phyloP scores from a whole-genome alignment of 1,140 invertebrate species.

The Drosophila auraria region DNA sequence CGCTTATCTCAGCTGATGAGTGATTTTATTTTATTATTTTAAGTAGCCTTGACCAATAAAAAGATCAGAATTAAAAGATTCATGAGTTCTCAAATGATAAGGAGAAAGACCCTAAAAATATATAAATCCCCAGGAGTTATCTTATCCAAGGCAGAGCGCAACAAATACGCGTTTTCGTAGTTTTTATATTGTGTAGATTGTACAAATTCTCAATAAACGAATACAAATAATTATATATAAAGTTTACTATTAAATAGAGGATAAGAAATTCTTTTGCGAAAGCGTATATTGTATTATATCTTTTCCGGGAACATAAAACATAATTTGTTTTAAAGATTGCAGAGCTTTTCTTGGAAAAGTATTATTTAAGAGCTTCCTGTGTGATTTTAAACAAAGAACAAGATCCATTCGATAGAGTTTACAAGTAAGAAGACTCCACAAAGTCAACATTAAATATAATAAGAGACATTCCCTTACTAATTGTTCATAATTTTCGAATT shows the following conservation, averaged over 20 bases:
- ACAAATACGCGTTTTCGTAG: not conserved
- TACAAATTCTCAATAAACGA: conserved; percentile 2
- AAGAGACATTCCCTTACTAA: not conserved
- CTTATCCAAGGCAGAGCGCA: not conserved
- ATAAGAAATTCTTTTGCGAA: not conserved
- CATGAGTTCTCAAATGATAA: not conserved
- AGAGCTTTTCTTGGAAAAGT: not conserved
- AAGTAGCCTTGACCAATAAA: not conserved
- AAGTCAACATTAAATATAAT: too few relatives aligned
- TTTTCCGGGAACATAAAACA: not conserved
- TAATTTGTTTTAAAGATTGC: not conserved
- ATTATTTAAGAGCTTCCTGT: not conserved
- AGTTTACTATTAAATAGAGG: not conserved
- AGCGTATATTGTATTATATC: not conserved
- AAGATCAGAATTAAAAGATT: not conserved
- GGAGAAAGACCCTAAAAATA: not conserved
- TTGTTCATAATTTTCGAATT: not conserved
- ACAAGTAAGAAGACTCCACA: too few relatives aligned
- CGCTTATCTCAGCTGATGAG: not conserved
- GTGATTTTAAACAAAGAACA: not conserved
- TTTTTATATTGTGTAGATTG: not conserved
- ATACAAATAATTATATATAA: too few relatives aligned
- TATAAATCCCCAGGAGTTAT: not conserved
- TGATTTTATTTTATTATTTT: not conserved
- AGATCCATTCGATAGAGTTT: not conserved